phyloP scores from a whole-genome alignment of 2,797 vertebrate species.

The Eidolon dupreanum region DNA sequence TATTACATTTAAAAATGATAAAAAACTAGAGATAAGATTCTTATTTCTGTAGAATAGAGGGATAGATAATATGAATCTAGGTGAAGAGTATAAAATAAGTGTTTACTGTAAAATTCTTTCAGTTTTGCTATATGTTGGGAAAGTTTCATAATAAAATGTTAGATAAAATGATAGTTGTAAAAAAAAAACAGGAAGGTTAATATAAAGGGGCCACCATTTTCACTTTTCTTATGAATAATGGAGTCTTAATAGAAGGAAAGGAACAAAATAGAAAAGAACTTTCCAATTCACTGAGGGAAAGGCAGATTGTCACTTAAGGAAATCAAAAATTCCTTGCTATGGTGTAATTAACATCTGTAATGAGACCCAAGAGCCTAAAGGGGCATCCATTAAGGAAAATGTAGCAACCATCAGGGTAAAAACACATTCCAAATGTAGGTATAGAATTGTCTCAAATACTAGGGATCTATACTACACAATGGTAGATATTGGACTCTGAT shows the following conservation, averaged over 20 bases:
- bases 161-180: neutral
- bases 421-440: neutral
- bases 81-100: neutral
- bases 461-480: neutral
- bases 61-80: neutral
- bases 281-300: neutral
- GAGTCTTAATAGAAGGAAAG: constrained; percentile 12
- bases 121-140: neutral
- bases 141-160: constrained; percentile 21
- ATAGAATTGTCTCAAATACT: neutral
- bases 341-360: neutral
- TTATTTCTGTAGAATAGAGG: neutral
- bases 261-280: neutral
- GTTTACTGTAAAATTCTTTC: constrained; percentile 4
- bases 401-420: neutral
- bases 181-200: neutral
- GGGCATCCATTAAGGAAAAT: neutral
- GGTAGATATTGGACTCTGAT: neutral
- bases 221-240: neutral
- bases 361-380: neutral
- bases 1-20: neutral
- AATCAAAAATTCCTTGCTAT: neutral
- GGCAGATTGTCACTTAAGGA: neutral
- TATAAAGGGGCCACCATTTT: neutral
- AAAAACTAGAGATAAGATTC: neutral